Evolutionary conservation across 2,888 invertebrate species (phyloP), one percentile per base, ranked within the genome.

Genomic region (Platypus cylindrus): DNA sequence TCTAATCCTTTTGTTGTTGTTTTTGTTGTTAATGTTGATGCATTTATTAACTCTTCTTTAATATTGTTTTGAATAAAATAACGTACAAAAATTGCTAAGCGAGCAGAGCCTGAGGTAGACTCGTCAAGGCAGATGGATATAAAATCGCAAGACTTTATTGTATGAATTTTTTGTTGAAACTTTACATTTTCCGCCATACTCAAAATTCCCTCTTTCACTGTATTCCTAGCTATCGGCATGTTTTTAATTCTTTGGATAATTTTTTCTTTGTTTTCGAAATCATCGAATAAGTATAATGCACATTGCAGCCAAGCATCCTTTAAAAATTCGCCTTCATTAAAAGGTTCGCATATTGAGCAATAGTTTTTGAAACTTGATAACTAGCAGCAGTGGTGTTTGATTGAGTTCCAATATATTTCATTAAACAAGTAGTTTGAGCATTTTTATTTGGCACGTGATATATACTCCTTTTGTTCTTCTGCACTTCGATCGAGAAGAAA

Each of bases 41-140:
- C 33, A 23, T 26, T 29, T 29, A 40, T 42, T 37, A 40, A 37
- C 37, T 44, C 40, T 42, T 44, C 33, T 27, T 36, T 39, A 28
- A 42, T 42, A 30, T 13, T 26, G 30, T 30, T 28, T 30, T 17
- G 25, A 8, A 37, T 22, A 5, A 36, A 45, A 40, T 45, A 40
- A 34, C 37, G 37, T 43, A 36, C 35, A 40, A 46, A 44, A 46
- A 41, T 32, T 37, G 43, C 33, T 46, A 46, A 38, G 23, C 26
- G 25, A 15, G 34, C 33, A 17, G 36, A 40, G n/a, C n/a, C 41
- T 39, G 34, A 41, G 39, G 36, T 14, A 46, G 32, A 35, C 41
- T 43, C 41, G 41, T 46, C 23, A 37, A 42, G 34, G 46, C 38
- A 32, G 24, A 37, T 5, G 7, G 9, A 20, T 20, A 20, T 20